These are phyloP conservation scores for Disparrhopalites patrizii DNA, from an alignment of 2,888 invertebrate genomes.

Conservation along the genomic window DNA sequence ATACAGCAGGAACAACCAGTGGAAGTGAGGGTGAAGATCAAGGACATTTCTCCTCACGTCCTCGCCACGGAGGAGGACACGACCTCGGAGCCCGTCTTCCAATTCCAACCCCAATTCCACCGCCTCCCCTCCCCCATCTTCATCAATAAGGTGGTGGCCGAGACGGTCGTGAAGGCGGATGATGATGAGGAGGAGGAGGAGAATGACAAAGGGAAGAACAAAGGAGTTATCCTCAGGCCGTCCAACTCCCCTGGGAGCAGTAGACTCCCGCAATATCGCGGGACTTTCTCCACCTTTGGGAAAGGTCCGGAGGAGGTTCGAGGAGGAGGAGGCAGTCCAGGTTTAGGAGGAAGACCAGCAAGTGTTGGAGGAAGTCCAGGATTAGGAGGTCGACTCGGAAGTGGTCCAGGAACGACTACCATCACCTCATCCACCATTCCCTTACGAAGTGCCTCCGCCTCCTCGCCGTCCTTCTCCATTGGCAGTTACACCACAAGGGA, in stretches of 20 bases:
- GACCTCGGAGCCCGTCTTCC: constrained; percentile 20
- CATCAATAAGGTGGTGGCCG: constrained; percentile 13
- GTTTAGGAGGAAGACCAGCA: background rate
- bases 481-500: background rate
- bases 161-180: background rate
- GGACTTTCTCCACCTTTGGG: background rate
- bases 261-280: no score
- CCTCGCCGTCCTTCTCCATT: background rate
- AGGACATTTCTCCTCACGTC: constrained; percentile 38
- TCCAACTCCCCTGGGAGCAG: background rate
- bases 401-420: background rate
- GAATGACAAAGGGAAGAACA: background rate
- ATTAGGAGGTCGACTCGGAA: background rate
- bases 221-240: background rate
- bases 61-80: constrained; percentile 35
- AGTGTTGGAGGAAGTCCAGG: background rate
- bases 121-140: constrained; percentile 44
- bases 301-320: background rate
- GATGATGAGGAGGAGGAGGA: background rate
- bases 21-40: constrained; percentile 44
- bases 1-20: constrained; percentile 33
- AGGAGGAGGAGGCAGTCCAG: background rate
- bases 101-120: constrained; percentile 40
- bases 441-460: background rate
- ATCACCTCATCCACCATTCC: background rate